Conservation (phyloP, 2,888 invertebrate genomes). For the Temnothorax rugatulus region DNA sequence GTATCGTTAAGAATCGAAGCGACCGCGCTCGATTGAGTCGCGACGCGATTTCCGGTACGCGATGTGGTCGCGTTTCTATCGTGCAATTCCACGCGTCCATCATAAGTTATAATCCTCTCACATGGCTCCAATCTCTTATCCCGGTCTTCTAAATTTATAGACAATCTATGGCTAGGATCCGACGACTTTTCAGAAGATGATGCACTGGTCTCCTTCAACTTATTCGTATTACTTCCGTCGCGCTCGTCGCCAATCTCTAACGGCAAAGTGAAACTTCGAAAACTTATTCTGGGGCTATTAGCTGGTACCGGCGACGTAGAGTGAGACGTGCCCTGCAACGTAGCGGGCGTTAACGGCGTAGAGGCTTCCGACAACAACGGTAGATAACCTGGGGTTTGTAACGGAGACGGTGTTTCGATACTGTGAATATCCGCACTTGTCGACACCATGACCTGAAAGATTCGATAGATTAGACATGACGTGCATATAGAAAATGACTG, state of each 20-base stretch:
- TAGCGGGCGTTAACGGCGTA: constrained; percentile 83
- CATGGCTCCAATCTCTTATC: constrained; percentile 74
- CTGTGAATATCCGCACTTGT: constrained; percentile 85
- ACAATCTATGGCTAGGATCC: constrained; percentile 82
- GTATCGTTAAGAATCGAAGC: constrained; percentile 76
- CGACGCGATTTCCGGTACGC: constrained; percentile 55
- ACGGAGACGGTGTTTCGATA: constrained; percentile 84
- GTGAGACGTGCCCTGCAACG: constrained; percentile 79
- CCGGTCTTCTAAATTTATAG: constrained; percentile 76
- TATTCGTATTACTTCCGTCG: constrained; percentile 72
- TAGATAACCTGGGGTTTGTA: constrained; percentile 84
- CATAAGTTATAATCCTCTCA: constrained; percentile 78
- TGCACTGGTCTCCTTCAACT: constrained; percentile 73
- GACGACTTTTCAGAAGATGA: constrained; percentile 79
- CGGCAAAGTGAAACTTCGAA: constrained; percentile 84
- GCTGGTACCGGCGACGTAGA: constrained; percentile 81
- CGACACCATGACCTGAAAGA: constrained; percentile 83
- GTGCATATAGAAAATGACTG: not conserved
- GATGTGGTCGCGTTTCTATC: constrained; percentile 67
- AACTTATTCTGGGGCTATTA: constrained; percentile 85
- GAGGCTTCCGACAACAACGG: constrained; percentile 84
- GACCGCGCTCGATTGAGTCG: constrained; percentile 63
- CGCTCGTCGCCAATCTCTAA: constrained; percentile 81
- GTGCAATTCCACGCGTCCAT: constrained; percentile 69
- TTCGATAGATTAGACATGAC: constrained; percentile 27